Evolutionary conservation across 1,140 invertebrate genomes (phyloP), one percentile per base, ranked within the genome.

Genomic region (Atta texana): DNA sequence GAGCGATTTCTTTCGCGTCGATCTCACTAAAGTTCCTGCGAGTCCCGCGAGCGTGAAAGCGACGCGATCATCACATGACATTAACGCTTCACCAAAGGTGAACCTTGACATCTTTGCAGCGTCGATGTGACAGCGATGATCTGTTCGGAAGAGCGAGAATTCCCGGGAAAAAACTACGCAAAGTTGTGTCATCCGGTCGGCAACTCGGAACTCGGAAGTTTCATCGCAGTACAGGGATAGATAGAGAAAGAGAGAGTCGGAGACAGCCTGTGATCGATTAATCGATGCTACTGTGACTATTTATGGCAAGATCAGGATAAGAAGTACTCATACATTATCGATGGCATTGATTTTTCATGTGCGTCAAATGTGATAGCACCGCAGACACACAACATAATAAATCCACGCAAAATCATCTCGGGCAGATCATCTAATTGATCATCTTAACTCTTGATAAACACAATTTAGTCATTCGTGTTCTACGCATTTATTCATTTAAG

Each of bases 241-340:
- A 28, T 12, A 49, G 14, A 49, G 12, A 51, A 3, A 69, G 44
- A 21, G 39, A 59, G 55, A 76, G 3, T 0, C 39, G 7, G 68
- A 74, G 69, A 49, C 10, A 39, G n/a, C 10, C 14, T 49, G 28
- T 24, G 51, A 84, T 84, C 69, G 55, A 84, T 84, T 84, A 84
- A 84, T 75, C 80, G 80, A 84, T 84, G 69, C 39, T 24, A 49
- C 55, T 69, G n/a, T 44, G 24, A 74, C 80, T 84, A 84, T 84
- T 84, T 84, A 75, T 84, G 53, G 55, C 55, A 74, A 84, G 80
- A 84, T 84, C 80, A 39, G 55, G 55, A 75, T 84, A 84, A 84
- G 69, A 75, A 84, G 69, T 24, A 18, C 6, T 55, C 6, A 5
- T 71, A 69, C 44, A 84, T 75, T 61, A 39, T 51, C 59, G 68